phyloP scores from a whole-genome alignment of 2,888 invertebrate species.

The Strigamia crassipes region DNA sequence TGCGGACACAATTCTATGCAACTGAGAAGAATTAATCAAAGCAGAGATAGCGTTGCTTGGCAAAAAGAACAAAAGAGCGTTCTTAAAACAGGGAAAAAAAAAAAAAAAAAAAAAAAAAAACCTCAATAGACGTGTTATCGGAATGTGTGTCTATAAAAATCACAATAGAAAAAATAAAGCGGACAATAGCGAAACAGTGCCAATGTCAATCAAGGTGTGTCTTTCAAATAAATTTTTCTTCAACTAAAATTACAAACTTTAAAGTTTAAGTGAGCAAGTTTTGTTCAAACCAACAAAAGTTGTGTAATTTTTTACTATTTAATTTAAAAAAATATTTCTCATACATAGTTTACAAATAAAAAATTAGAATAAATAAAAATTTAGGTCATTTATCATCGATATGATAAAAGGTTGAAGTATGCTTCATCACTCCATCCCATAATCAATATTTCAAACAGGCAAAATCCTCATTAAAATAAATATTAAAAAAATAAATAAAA shows the following conservation, averaged over 20 bases:
- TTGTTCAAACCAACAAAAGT: no score
- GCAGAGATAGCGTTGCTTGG: slow-evolving; percentile 12
- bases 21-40: slow-evolving; percentile 36
- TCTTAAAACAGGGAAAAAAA: not conserved
- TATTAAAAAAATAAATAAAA: not conserved
- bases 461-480: slow-evolving; percentile 24
- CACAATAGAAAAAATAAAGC: not conserved
- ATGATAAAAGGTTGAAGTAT: slow-evolving; percentile 34
- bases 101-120: slow-evolving; percentile 16
- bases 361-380: slow-evolving; percentile 33
- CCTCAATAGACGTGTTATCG: slow-evolving; percentile 19
- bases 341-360: not conserved
- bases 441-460: slow-evolving; percentile 35
- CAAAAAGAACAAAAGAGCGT: slow-evolving; percentile 13
- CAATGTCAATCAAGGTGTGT: slow-evolving; percentile 22
- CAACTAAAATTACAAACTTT: no score
- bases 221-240: not conserved
- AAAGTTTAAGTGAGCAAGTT: no score
- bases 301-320: not conserved
- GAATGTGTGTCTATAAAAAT: slow-evolving; percentile 19
- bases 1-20: not conserved
- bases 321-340: no score
- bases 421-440: slow-evolving; percentile 23
- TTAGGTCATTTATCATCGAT: slow-evolving; percentile 24
- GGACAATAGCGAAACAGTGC: slow-evolving; percentile 14